Evolutionary conservation across 1,140 invertebrate genomes (phyloP), one percentile per base, ranked within the genome.

Genomic region (Drosophila pectinifera): DNA sequence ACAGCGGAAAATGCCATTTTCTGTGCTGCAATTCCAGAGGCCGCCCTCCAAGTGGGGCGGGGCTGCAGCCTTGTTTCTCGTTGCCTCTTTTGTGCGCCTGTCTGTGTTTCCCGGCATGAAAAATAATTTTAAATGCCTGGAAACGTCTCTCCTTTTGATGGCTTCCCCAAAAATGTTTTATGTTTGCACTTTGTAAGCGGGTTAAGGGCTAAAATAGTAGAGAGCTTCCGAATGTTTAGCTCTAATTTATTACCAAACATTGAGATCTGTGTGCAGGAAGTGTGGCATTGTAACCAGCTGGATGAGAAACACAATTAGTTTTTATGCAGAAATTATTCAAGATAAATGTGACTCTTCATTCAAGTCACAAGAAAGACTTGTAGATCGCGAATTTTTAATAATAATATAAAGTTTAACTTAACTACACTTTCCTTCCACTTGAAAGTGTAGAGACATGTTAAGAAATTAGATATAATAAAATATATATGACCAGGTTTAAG

Each of bases 101-200:
- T 14, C 22, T 11, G 34, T 28, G 57, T 34, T 34, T 11, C n/a
- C 5, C 39, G 20, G 49, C 24, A 58, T 46, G 49, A 34, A 43
- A 76, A 67, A 54, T 67, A 43, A 65, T 76, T 75, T 67, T 76
- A 75, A 48, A 67, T 67, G 70, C 61, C 62, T 22, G 46, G 55
- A 42, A 73, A 58, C 34, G 49, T 46, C 63, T 70, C 70, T 45
- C 38, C 31, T 73, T 73, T 43, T 73, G 54, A 61, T 61, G 56
- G 38, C 24, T 73, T 72, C 38, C n/a, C 63, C 36, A 69, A 63
- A 73, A 73, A 73, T 73, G 70, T 73, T 73, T 62, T 69, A 69
- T 69, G 63, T 68, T 69, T 68, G 67, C 26, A 69, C 39, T 70
- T 70, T 45, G 64, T 46, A 48, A 69, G 20, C 48, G 36, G 67